Conservation (phyloP, 2,113 vertebrate genomes). For the Prionailurus bengalensis region DNA sequence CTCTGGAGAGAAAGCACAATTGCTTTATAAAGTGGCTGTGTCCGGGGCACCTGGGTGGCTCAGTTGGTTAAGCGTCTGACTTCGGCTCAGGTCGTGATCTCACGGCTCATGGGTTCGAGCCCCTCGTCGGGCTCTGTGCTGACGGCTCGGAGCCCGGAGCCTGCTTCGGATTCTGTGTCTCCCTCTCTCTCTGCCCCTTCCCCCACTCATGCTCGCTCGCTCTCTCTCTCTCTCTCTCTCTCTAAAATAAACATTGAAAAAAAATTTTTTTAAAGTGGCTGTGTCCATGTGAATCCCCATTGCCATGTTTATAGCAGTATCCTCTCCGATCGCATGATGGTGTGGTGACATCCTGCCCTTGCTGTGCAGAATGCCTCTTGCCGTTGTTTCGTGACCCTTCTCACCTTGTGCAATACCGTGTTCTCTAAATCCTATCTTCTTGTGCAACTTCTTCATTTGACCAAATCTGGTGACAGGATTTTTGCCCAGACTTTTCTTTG, state of each 20-base stretch:
- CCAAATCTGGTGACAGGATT: background rate
- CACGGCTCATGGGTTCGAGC: too few relatives aligned
- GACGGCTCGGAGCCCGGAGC: too few relatives aligned
- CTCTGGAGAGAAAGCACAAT: background rate
- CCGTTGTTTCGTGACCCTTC: rapidly evolving
- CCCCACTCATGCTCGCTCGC: too few relatives aligned
- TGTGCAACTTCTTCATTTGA: too few relatives aligned
- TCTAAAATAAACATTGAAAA: too few relatives aligned
- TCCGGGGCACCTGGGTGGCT: too few relatives aligned
- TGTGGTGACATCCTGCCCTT: background rate
- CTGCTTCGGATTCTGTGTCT: too few relatives aligned
- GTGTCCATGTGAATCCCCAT: rapidly evolving
- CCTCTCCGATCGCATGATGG: rapidly evolving
- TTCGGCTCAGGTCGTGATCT: too few relatives aligned
- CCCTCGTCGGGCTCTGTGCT: too few relatives aligned
- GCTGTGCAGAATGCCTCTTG: rapidly evolving
- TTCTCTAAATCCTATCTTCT: background rate
- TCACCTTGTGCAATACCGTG: background rate
- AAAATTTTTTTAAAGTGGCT: background rate
- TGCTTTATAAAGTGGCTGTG: background rate
- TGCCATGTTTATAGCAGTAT: rapidly evolving
- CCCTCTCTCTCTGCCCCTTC: too few relatives aligned
- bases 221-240: too few relatives aligned
- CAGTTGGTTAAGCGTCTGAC: too few relatives aligned
- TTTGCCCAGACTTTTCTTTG: background rate